Conservation (phyloP, 2,888 invertebrate species). For the Lasius platythorax region DNA sequence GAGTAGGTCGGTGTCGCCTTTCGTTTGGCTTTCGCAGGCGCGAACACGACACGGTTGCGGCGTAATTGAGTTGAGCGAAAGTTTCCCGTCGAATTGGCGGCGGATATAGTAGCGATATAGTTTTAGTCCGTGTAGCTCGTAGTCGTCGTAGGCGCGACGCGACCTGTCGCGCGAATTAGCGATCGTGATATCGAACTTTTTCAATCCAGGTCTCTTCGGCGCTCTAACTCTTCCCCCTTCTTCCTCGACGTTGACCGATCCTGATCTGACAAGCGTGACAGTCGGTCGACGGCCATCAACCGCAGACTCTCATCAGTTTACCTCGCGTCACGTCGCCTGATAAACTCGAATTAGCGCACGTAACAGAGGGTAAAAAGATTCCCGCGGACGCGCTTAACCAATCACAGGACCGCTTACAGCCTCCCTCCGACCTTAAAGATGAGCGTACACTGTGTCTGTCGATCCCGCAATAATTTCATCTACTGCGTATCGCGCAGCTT, state of each 20-base stretch:
- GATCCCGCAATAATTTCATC: constrained; percentile 32
- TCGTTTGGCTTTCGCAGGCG: constrained; percentile 36
- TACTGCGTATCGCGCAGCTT: constrained; percentile 31
- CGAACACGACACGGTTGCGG: constrained; percentile 43
- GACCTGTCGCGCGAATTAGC: constrained; percentile 57
- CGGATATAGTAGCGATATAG: constrained; percentile 8
- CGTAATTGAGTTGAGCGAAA: constrained; percentile 60
- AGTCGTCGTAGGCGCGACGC: constrained; percentile 32
- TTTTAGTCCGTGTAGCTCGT: constrained; percentile 35
- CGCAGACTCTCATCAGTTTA: constrained; percentile 40
- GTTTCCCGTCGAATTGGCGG: constrained; percentile 52
- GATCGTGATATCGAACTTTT: constrained; percentile 36
- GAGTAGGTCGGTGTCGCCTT: constrained; percentile 45
- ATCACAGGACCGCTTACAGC: constrained; percentile 65
- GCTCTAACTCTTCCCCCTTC: constrained; percentile 40
- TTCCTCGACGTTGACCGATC: constrained; percentile 13
- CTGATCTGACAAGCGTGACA: constrained; percentile 51
- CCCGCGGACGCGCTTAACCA: constrained; percentile 63
- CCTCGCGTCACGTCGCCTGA: constrained; percentile 25
- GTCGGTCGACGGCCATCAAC: constrained; percentile 67
- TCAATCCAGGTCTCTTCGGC: constrained; percentile 10
- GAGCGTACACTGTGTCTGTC: constrained; percentile 62
- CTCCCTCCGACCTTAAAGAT: constrained; percentile 69
- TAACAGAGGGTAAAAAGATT: constrained; percentile 54
- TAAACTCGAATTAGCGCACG: constrained; percentile 55